phyloP scores from a whole-genome alignment of 2,797 vertebrate species.

The Cyprinella venusta region DNA sequence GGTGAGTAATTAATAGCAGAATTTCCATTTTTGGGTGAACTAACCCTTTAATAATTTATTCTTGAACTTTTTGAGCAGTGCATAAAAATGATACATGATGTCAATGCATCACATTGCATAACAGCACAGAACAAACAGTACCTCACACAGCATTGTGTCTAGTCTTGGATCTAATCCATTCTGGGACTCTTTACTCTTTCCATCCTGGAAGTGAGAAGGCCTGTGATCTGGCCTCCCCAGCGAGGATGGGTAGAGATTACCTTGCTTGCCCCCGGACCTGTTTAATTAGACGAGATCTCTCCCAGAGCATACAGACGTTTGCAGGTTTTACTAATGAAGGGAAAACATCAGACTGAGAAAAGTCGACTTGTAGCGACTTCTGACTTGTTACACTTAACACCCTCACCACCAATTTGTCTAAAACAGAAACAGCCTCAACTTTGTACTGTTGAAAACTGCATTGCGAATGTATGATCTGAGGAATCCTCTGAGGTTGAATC shows the following conservation, averaged over 20 bases:
- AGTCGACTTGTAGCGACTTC: constrained; percentile 3
- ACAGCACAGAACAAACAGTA: constrained; percentile 1
- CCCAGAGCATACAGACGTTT: constrained; percentile 17
- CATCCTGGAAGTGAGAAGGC: constrained; percentile 11
- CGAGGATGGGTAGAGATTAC: constrained; percentile 14
- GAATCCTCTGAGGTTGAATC: background rate
- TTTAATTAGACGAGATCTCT: constrained; percentile 42
- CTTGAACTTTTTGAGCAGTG: background rate
- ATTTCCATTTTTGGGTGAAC: too few relatives aligned
- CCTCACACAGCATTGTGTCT: constrained; percentile 2
- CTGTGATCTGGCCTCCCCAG: constrained; percentile 16
- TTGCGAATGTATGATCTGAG: background rate
- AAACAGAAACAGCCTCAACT: background rate
- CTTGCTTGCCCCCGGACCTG: constrained; percentile 15
- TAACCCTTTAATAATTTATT: background rate
- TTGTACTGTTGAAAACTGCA: background rate
- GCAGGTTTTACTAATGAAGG: constrained; percentile 44
- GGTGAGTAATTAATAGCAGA: too few relatives aligned
- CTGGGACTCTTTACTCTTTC: constrained; percentile 5
- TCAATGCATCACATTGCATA: background rate
- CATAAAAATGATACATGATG: background rate
- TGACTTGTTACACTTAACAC: constrained; percentile 40
- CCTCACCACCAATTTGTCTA: constrained; percentile 1
- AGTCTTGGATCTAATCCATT: constrained; percentile 21
- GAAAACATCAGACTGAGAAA: constrained; percentile 14